Base-by-base conservation (phyloP, 2,797 vertebrate species). In the Crocodylus rhombifer region DNA sequence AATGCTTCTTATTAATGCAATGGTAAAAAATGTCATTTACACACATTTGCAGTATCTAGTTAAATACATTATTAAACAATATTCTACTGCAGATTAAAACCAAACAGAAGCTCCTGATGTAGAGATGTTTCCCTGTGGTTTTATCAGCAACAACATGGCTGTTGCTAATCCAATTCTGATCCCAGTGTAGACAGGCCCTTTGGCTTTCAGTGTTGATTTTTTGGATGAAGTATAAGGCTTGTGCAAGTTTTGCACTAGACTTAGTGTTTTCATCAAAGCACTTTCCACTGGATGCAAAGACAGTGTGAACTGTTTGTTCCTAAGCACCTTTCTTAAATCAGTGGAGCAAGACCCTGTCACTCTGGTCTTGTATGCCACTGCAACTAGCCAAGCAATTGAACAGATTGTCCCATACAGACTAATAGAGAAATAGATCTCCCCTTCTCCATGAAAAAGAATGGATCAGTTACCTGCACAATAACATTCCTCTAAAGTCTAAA, bases 101-200 rank as follows among this genome's bases (percentile, higher is more conserved):
- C n/a, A 56, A 95, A 93, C 92, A 95, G 91, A 95, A 95, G 82
- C 88, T 95, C 94, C 94, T 96, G 93, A 96, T 97, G 89, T 69
- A 86, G 89, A 92, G 77, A 88, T 84, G 85, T 89, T 95, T 96
- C 92, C 86, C 90, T 81, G 77, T 79, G 90, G 92, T 89, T 96
- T 96, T 97, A 93, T 89, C 90, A 95, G 83, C 74, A 89, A 30
- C 60, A 91, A 58, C 88, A 90, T 63, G 74, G 80, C 61, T 95
- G 77, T 77, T 95, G 81, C 77, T 92, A 81, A 77, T 92, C 91
- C 87, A 95, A 26, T 80, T 89, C 90, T 51, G 74, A 77, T 89
- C 79, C 64, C 92, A 91, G 58, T 57, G 8, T 92, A 89, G 95
- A 91, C 74, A 92, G 51, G 83, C 58, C 87, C 83, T 92, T 92